A percentile compares a stretch with the other conserved stretches of the same genome.
Evolutionary conservation across 23 tunicate genomes (phyloP).

Genomic region (Diplosoma virens): DNA sequence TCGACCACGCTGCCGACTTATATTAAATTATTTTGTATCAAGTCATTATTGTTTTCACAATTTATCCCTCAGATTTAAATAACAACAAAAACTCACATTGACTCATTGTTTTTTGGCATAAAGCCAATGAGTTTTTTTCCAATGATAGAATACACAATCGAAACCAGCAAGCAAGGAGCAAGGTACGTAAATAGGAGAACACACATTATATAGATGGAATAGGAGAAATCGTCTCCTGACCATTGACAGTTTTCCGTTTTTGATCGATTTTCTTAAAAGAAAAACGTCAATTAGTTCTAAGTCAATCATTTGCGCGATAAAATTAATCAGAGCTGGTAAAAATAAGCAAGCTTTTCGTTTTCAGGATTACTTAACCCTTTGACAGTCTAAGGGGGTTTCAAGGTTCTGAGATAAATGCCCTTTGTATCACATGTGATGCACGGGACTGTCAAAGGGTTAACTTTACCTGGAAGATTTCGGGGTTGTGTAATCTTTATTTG

Average conservation of each 20-base stretch:
- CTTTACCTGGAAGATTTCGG: too few relatives aligned
- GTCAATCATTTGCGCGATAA: too few relatives aligned
- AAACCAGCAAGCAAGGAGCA: constrained; percentile 50
- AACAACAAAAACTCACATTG: background rate
- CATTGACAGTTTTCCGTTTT: constrained; percentile 15
- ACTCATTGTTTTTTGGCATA: constrained; percentile 24
- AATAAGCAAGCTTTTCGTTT: too few relatives aligned
- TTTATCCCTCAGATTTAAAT: background rate
- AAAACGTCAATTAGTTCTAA: background rate
- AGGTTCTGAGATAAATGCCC: too few relatives aligned
- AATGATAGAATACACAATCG: constrained; percentile 53
- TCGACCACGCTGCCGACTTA: too few relatives aligned
- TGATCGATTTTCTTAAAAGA: background rate
- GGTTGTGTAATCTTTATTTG: too few relatives aligned
- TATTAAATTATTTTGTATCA: too few relatives aligned
- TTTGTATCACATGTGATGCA: too few relatives aligned
- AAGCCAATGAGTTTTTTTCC: constrained; percentile 64
- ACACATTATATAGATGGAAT: constrained; percentile 17
- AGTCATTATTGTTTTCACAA: background rate
- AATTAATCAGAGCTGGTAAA: too few relatives aligned
- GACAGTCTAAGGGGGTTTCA: too few relatives aligned
- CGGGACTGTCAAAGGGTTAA: too few relatives aligned
- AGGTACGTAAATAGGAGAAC: constrained; percentile 49
- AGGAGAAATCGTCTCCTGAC: background rate
- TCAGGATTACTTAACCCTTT: too few relatives aligned